phyloP scores from a whole-genome alignment of 2,113 vertebrate genomes.

The Brachionichthys hirsutus region DNA sequence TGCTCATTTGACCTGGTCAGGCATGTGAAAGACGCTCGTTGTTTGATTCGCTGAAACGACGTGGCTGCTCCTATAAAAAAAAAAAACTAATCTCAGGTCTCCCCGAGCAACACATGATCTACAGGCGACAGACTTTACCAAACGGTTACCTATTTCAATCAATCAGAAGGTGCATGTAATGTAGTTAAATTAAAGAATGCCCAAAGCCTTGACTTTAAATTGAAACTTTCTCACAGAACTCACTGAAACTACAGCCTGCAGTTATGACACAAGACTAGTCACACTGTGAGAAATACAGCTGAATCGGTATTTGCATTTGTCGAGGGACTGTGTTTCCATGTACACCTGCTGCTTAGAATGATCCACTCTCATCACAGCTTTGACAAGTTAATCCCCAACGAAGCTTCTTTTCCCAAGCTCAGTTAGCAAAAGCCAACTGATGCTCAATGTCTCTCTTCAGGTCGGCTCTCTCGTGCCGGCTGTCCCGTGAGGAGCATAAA shows the following conservation, averaged over 20 bases:
- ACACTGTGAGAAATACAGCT: neutral
- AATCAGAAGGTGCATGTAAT: neutral
- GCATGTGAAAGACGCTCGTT: constrained; percentile 53
- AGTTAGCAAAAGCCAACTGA: constrained; percentile 50
- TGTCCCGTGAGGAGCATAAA: constrained; percentile 41
- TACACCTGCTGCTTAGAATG: constrained; percentile 43
- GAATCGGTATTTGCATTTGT: neutral
- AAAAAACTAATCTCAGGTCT: constrained; percentile 46
- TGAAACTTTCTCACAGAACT: neutral
- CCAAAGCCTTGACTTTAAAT: neutral
- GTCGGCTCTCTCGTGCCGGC: constrained; percentile 26
- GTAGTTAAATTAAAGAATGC: neutral
- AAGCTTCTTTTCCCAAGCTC: constrained; percentile 30
- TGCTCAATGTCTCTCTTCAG: constrained; percentile 61
- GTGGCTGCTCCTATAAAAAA: constrained; percentile 13
- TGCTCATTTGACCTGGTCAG: constrained; percentile 59
- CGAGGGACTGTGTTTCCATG: constrained; percentile 24
- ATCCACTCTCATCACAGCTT: constrained; percentile 47
- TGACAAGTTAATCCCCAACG: constrained; percentile 58
- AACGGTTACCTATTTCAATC: constrained; percentile 10
- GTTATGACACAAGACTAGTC: neutral
- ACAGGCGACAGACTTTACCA: neutral
- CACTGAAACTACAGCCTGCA: neutral
- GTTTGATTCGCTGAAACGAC: constrained; percentile 31
- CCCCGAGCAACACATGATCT: constrained; percentile 12